These are phyloP conservation scores for Neocrepidodera transversa DNA, from an alignment of 2,888 invertebrate species.

Conservation along the genomic window DNA sequence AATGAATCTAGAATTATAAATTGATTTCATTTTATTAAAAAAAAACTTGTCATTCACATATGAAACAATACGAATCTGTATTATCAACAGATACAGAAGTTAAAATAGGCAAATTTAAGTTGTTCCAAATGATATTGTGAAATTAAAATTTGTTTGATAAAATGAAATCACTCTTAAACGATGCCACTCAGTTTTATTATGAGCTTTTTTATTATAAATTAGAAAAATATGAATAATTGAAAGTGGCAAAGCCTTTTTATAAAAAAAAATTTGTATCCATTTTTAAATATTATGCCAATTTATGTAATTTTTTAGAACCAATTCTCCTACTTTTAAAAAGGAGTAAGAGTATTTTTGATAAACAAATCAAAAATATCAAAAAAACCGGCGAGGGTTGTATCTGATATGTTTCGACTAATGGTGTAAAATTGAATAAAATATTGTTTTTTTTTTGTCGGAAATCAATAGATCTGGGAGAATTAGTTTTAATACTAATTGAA, in stretches of 20 bases:
- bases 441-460: too few relatives aligned
- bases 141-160: neutral
- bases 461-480: too few relatives aligned
- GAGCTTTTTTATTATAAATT: neutral
- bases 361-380: slow-evolving; percentile 27
- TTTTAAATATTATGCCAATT: slow-evolving; percentile 28
- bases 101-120: too few relatives aligned
- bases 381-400: slow-evolving; percentile 12
- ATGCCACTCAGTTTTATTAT: slow-evolving; percentile 13
- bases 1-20: neutral
- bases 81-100: too few relatives aligned
- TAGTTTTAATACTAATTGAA: too few relatives aligned
- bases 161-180: neutral
- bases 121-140: too few relatives aligned
- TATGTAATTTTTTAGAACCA: slow-evolving; percentile 13
- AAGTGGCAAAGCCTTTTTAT: slow-evolving; percentile 16
- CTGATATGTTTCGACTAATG: slow-evolving; percentile 26
- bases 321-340: slow-evolving; percentile 13
- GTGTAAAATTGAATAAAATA: slow-evolving; percentile 4
- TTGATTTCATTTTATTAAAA: slow-evolving; percentile 6
- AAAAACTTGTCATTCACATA: too few relatives aligned
- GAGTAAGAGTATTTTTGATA: slow-evolving; percentile 27
- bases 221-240: neutral
- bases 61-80: too few relatives aligned
- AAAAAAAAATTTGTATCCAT: slow-evolving; percentile 23